phyloP scores from a whole-genome alignment of 2,113 vertebrate genomes.

The Rhabdornis inornatus region DNA sequence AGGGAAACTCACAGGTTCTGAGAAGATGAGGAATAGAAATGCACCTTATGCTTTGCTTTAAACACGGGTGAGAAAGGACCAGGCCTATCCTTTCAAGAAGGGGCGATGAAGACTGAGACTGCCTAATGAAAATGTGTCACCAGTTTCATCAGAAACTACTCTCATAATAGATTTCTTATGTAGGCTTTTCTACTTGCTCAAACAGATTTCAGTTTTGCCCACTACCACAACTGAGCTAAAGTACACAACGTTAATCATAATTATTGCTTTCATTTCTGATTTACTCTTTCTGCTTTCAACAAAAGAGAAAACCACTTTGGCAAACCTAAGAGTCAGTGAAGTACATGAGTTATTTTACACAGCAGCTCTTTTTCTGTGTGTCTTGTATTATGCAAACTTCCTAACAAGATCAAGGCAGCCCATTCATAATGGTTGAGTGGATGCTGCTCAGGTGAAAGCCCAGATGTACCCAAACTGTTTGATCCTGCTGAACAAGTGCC shows the following conservation, averaged over 20 bases:
- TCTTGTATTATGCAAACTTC: neutral
- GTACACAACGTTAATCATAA: neutral
- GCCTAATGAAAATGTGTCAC: neutral
- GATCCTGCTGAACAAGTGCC: neutral
- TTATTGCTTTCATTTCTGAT: neutral
- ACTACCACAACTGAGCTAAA: neutral
- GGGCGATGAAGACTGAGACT: neutral
- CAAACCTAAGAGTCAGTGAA: neutral
- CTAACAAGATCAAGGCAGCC: neutral
- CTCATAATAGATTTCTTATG: neutral
- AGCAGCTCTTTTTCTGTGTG: neutral
- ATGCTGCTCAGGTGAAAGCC: neutral
- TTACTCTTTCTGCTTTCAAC: neutral
- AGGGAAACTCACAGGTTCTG: neutral
- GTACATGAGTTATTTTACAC: neutral
- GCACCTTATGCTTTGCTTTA: neutral
- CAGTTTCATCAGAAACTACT: neutral
- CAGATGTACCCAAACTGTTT: neutral
- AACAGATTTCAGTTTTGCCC: neutral
- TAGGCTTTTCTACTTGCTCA: neutral
- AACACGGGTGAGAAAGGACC: neutral
- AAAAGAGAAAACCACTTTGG: neutral
- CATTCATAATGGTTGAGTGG: neutral
- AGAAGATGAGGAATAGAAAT: neutral
- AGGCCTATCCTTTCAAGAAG: neutral